Evolutionary conservation across 2,888 invertebrate genomes (phyloP), one percentile per base, ranked within the genome.

Genomic region (Heteromurus nitidus): DNA sequence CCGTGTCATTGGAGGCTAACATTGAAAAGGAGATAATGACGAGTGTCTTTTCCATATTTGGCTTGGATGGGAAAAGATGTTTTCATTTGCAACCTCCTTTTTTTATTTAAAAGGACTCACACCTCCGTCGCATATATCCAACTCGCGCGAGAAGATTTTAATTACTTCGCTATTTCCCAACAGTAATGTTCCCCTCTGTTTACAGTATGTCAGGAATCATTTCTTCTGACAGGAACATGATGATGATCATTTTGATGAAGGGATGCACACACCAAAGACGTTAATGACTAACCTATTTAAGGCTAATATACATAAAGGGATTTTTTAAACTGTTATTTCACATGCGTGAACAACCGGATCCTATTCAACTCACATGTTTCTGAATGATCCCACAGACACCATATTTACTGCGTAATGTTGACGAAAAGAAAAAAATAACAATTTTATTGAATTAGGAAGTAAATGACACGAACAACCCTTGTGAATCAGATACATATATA

Each of bases 11-110:
- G 50, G 50, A 31, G 74, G 53, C 16, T 13, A 36, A 13, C 13
- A 36, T 36, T 36, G 36, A 36, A 36, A 13, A 30, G 31, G 69
- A 62, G 31, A 53, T 77, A 77, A 77, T 69, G 64, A 76, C 60
- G 62, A 64, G 69, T 55, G 22, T 20, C n/a, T 24, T 50, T 69
- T 50, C 69, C 77, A 69, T 77, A 77, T 77, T 77, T 69, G 77
- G 50, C 20, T 22, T 9, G 9, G 26, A 67, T 67, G 67, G 26
- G 67, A 67, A 30, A 47, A 42, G 47, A 67, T 67, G 67, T 42
- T 64, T 64, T 64, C 62, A 62, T 62, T 64, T 64, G 42, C 31
- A 18, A 31, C 22, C 11, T 58, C 28, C 28, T 58, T 26, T 2
- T 31, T 24, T 55, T 62, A 11, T 62, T n/a, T 31, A 30, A n/a